phyloP scores from a whole-genome alignment of 1,140 invertebrate species.

The Tyrophagus putrescentiae region DNA sequence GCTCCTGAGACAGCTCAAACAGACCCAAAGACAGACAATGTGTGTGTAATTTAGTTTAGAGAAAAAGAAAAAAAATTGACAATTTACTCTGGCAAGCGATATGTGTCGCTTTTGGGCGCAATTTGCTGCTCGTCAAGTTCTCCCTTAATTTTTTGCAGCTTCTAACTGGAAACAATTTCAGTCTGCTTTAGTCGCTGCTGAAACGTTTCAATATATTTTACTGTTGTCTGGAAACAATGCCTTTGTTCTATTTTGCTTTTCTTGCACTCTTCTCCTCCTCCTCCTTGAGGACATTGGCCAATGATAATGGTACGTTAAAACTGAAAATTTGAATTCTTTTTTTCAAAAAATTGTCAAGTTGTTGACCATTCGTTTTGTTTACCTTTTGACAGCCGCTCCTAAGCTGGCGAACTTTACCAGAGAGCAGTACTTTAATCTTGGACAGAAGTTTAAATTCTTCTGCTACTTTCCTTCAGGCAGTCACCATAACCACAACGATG shows the following conservation, averaged over 20 bases:
- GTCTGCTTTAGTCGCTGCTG: no score
- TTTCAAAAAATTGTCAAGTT: background rate
- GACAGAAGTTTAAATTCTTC: constrained; percentile 13
- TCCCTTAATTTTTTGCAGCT: no score
- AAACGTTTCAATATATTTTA: no score
- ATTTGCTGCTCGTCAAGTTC: background rate
- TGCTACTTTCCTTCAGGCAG: background rate
- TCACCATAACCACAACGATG: no score
- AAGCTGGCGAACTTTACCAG: background rate
- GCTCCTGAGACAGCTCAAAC: no score
- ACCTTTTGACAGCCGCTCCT: no score
- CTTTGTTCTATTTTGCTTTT: background rate
- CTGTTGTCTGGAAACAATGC: background rate
- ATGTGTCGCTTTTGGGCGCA: background rate
- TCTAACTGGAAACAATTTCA: no score
- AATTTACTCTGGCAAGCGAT: background rate
- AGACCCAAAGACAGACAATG: background rate
- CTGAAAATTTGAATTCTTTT: background rate
- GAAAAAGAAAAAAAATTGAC: background rate
- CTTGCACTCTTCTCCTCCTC: background rate
- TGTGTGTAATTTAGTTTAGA: background rate
- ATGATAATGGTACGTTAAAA: background rate
- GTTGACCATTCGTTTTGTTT: background rate
- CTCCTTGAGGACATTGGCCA: background rate
- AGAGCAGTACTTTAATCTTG: background rate